phyloP scores from a whole-genome alignment of 2,888 invertebrate genomes.

The Terebella lapidaria region DNA sequence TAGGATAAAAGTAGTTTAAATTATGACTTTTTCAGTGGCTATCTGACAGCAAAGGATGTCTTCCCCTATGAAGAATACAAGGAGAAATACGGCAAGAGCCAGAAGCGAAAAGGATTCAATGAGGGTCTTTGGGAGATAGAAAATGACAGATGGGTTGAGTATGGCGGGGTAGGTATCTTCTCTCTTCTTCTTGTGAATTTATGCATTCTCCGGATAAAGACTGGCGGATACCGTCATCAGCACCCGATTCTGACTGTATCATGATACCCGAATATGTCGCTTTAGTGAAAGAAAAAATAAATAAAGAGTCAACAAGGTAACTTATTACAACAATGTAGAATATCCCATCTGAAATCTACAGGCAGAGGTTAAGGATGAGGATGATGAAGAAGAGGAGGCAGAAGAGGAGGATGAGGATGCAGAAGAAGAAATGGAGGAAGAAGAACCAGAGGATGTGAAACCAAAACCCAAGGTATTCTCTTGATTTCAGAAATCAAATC shows the following conservation, averaged over 20 bases:
- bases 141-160: conserved; percentile 54
- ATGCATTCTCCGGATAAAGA: background rate
- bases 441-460: background rate
- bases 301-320: too few relatives aligned
- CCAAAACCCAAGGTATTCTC: too few relatives aligned
- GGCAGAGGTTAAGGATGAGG: too few relatives aligned
- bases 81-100: conserved; percentile 71
- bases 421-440: background rate
- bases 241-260: too few relatives aligned
- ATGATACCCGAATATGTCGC: too few relatives aligned
- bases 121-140: conserved; percentile 86
- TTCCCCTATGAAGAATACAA: conserved; percentile 77
- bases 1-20: background rate
- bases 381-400: too few relatives aligned
- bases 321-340: too few relatives aligned
- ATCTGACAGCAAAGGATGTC: conserved; percentile 79
- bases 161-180: background rate
- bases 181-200: background rate
- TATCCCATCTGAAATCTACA: too few relatives aligned
- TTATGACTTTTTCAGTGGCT: conserved; percentile 56
- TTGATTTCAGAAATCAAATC: too few relatives aligned
- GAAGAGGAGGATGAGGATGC: too few relatives aligned
- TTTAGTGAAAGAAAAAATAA: too few relatives aligned
- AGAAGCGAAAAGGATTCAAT: conserved; percentile 74
- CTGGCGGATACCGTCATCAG: too few relatives aligned